Conservation (phyloP, 2,113 vertebrate species). For the Microcebus jonahi region DNA sequence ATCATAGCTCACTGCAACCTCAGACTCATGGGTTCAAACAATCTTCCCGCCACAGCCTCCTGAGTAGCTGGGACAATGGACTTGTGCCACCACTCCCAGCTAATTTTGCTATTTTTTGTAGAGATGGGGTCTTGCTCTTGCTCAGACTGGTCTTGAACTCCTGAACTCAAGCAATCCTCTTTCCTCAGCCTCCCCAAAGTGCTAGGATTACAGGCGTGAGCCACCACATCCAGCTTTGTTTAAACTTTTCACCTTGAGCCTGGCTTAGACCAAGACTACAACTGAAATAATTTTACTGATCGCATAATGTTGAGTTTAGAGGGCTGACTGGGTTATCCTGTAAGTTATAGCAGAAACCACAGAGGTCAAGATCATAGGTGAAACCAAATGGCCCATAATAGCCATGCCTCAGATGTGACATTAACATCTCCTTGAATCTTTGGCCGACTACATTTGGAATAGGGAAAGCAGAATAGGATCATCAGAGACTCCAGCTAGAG, state of each 20-base stretch:
- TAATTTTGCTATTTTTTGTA: no score
- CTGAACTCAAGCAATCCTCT: no score
- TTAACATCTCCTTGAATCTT: neutral
- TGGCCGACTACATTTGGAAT: neutral
- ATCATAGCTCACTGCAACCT: no score
- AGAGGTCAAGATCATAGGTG: neutral
- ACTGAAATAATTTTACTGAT: neutral
- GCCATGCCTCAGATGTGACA: neutral
- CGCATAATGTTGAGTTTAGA: neutral
- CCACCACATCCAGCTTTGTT: neutral
- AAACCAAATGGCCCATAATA: neutral
- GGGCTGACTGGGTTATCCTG: neutral
- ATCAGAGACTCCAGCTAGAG: neutral
- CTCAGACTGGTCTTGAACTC: no score
- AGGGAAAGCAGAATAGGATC: neutral
- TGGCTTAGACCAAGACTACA: neutral
- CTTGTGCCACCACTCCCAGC: no score
- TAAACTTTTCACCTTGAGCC: neutral
- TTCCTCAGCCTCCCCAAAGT: no score
- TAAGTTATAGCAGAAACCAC: conserved; percentile 2
- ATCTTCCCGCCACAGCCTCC: no score
- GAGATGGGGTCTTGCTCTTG: no score
- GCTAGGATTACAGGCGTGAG: no score
- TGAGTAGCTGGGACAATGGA: no score
- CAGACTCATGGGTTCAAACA: no score